Base-by-base conservation (phyloP, 2,888 invertebrate genomes). In the Tetheella fluctuosa region DNA sequence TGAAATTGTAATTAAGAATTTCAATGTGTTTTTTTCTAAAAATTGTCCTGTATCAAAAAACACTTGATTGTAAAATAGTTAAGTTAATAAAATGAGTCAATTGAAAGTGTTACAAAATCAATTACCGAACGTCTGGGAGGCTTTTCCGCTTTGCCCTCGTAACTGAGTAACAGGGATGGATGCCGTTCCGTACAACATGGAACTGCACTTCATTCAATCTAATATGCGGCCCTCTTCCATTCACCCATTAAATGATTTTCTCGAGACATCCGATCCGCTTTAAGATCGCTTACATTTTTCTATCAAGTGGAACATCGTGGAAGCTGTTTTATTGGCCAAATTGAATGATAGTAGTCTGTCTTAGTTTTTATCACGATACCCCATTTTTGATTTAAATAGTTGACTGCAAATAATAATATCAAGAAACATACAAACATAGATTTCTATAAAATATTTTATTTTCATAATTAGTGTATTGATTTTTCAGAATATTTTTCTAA, bases 141-240 rank as follows among this genome's bases (percentile, higher is more conserved):
- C 63, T 67, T 64, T 61, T 57, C 53, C 53, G 52, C 59, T 39
- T 48, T 58, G 37, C 30, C 60, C 37, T 59, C 54, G 39, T 60
- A 57, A 59, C 59, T 56, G 59, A 57, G 37, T 55, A 55, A 34
- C 55, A 37, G 23, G 58, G 63, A 63, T 57, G 53, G 62, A 57
- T 57, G 57, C 39, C 25, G 63, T 20, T 64, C 59, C 57, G 59
- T 59, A 63, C 61, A 71, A 83, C 83, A 84, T 59, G 77, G 79
- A 81, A 84, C 67, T 79, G 83, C 83, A 84, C 83, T 83, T 77
- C 80, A 78, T 79, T 80, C 77, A 69, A 74, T 83, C 75, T 78
- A 77, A 77, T 79, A 81, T 80, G 75, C 77, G 72, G 73, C 70
- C 69, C 61, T 61, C 71, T 71, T 64, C 65, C 61, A 68, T 67